phyloP scores from a whole-genome alignment of 2,888 invertebrate species.

The Rhagonycha fulva region DNA sequence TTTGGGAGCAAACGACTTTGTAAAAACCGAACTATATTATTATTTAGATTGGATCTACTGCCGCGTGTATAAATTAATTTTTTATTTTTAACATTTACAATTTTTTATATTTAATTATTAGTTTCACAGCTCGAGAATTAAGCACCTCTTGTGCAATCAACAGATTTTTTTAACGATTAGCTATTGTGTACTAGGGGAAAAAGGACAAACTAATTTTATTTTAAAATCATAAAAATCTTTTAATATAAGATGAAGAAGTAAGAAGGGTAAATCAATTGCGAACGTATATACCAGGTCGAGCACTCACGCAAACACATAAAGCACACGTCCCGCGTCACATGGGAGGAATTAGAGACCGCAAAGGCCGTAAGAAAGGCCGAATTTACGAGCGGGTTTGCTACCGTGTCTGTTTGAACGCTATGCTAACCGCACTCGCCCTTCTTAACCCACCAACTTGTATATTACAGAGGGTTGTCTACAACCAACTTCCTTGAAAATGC shows the following conservation, averaged over 20 bases:
- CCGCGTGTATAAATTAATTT: not conserved
- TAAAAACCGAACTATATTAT: not conserved
- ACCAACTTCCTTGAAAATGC: slow-evolving; percentile 30
- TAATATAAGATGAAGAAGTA: slow-evolving; percentile 27
- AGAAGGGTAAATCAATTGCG: slow-evolving; percentile 50
- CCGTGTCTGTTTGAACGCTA: slow-evolving; percentile 49
- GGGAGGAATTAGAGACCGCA: slow-evolving; percentile 55
- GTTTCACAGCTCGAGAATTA: no score
- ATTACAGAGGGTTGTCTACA: slow-evolving; percentile 30
- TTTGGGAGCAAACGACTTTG: not conserved
- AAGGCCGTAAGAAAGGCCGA: slow-evolving; percentile 53
- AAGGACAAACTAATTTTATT: slow-evolving; percentile 26
- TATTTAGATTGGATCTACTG: not conserved
- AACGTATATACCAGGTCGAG: slow-evolving; percentile 46
- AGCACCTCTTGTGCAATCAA: no score
- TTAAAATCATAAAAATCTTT: slow-evolving; percentile 30
- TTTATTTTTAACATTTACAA: not conserved
- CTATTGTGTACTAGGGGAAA: not conserved
- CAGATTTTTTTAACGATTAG: no score
- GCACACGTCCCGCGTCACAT: slow-evolving; percentile 55
- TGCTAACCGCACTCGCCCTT: slow-evolving; percentile 41
- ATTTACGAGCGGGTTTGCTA: slow-evolving; percentile 51
- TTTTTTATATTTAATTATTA: not conserved
- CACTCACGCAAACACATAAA: slow-evolving; percentile 55
- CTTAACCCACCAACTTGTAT: slow-evolving; percentile 32